Evolutionary conservation across 2,113 vertebrate genomes (phyloP), one percentile per base, ranked within the genome.

Genomic region (Leucoraja erinaceus): DNA sequence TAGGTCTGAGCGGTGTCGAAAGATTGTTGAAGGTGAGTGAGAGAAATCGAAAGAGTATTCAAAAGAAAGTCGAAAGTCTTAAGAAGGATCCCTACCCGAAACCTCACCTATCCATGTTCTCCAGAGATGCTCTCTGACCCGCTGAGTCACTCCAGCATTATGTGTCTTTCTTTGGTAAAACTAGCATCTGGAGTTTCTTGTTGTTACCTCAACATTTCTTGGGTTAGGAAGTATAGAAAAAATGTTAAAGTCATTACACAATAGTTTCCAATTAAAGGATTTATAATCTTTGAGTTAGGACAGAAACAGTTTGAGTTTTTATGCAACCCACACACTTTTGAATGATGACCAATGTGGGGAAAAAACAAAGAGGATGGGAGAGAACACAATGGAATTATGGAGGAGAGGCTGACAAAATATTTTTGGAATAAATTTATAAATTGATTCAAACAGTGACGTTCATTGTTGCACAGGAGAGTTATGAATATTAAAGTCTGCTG

Each of bases 391-490:
- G 56, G 28, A 86, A 63, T 86, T 63, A 63, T 86, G 56, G 81
- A 61, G 28, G 56, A 63, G 83, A 14, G 75, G 75, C 75, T 12
- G n/a, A n/a, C n/a, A 63, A 12, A 86, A 63, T 10, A 31, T 4
- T 63, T n/a, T 25, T 28, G 56, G 1, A 28, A 4, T 25, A 86
- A 86, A 86, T 61, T 9, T n/a, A 86, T 86, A 86, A 86, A 86
- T n/a, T 61, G 25, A 63, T 63, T 86, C 11, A 86, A 86, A 63
- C 56, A 86, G 83, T 16, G 25, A n/a, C 14, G 59, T 28, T 31
- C 28, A 61, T 86, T 86, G 83, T 86, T 86, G 14, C 83, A 28
- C 83, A 31, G 83, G 83, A 61, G 56, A 86, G 25, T 86, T 63
- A 11, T 61, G 83, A 81, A 86, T 63, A 86, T 61, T 63, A 86